These are phyloP conservation scores for Sprattus sprattus DNA, from an alignment of 2,113 vertebrate genomes.

Conservation along the genomic window DNA sequence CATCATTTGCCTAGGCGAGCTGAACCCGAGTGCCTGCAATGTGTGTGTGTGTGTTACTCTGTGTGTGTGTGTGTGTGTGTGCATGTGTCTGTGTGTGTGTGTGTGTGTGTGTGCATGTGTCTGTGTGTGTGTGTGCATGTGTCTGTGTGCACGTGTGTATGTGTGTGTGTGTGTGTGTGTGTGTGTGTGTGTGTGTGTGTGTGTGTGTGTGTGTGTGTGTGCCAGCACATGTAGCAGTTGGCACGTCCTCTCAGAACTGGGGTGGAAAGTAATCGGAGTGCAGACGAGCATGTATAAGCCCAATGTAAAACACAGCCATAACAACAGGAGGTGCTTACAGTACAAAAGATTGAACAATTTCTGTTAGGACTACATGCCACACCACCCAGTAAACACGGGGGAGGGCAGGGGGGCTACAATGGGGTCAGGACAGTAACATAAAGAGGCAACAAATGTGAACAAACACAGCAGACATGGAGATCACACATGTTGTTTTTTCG, in stretches of 20 bases:
- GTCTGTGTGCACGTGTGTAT: not conserved
- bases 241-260: slow-evolving; percentile 10
- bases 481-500: slow-evolving; percentile 14
- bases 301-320: not conserved
- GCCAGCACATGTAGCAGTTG: not conserved
- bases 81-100: not conserved
- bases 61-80: not conserved
- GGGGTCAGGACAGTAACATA: slow-evolving; percentile 32
- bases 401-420: not conserved
- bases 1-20: slow-evolving; percentile 4
- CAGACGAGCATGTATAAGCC: not conserved
- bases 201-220: not conserved
- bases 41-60: not conserved
- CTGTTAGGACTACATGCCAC: slow-evolving; percentile 21
- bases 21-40: not conserved
- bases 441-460: not conserved
- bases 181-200: not conserved
- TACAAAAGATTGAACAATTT: slow-evolving; percentile 26
- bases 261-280: slow-evolving; percentile 3
- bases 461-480: not conserved
- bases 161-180: not conserved
- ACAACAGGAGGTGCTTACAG: slow-evolving; percentile 8
- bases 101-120: not conserved
- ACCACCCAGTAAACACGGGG: slow-evolving; percentile 1
- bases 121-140: not conserved